A percentile compares a stretch with the other conserved stretches of the same genome.
phyloP scores from a whole-genome alignment of 2,888 invertebrate genomes.

The Athalia circularis region DNA sequence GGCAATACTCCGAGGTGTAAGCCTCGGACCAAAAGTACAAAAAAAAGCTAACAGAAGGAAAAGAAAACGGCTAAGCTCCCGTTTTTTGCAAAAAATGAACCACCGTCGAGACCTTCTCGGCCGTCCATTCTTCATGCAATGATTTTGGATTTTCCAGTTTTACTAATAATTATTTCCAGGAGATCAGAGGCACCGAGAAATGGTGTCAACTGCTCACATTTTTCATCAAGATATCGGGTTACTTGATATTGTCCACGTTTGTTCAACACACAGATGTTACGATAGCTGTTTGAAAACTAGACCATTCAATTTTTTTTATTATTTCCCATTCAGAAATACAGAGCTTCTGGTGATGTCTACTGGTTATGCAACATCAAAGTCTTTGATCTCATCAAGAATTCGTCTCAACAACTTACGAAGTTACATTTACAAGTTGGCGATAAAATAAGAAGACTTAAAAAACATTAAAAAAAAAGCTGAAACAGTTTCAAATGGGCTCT shows the following conservation, averaged over 20 bases:
- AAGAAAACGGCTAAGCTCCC: constrained; percentile 16
- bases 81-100: constrained; percentile 22
- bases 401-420: too few relatives aligned
- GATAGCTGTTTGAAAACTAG: neutral
- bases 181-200: neutral
- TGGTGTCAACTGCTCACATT: constrained; percentile 1
- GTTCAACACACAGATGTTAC: neutral
- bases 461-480: too few relatives aligned
- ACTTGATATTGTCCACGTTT: neutral
- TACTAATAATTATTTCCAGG: neutral
- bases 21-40: constrained; percentile 28
- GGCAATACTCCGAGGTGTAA: constrained; percentile 40
- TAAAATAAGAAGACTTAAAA: too few relatives aligned
- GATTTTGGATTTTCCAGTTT: constrained; percentile 13
- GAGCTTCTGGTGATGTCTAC: constrained; percentile 11
- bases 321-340: neutral
- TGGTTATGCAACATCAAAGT: too few relatives aligned
- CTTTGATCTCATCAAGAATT: too few relatives aligned
- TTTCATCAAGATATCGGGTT: constrained; percentile 39
- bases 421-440: too few relatives aligned
- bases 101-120: neutral
- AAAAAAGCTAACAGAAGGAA: neutral
- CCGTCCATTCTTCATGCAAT: constrained; percentile 2
- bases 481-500: too few relatives aligned
- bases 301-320: neutral